Evolutionary conservation across 2,113 vertebrate species (phyloP), one percentile per base, ranked within the genome.

Genomic region (Phyllostomus hastatus): DNA sequence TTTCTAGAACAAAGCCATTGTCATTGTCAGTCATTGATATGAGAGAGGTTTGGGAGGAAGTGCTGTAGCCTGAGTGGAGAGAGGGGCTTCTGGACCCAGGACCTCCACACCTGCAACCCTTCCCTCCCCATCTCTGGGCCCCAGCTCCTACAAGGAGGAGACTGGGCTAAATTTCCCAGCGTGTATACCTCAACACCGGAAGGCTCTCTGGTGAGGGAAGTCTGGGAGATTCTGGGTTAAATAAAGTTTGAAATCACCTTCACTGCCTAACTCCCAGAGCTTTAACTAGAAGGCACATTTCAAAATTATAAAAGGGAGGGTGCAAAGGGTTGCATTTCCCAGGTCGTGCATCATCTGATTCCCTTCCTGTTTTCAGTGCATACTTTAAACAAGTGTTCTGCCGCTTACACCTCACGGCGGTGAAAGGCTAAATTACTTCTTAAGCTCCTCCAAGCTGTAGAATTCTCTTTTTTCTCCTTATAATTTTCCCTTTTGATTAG

Each of bases 261-360:
- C 57, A 82, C 73, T 75, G 19, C 1, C 22, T 75, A 73, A 35
- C 0, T 73, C 43, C 22, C 31, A 89, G 66, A 48, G 1, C 16
- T 80, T 94, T 88, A 92, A 85, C 61, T 94, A 31, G 38, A 28
- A 90, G 76, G 38, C 76, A 9, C 7, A 89, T 43, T 92, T 85
- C 69, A 59, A 90, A 92, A 43, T 81, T 73, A 69, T 35, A 78
- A 66, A 52, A 26, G 64, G 15, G 17, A 10, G 33, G 87, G 4
- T 84, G 11, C 78, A 43, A 88, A 90, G 81, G 12, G 16, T 48
- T 66, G 3, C 33, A 88, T 48, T 95, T 88, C 46, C 90, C 50
- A 48, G 90, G 41, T 11, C 69, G 19, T 31, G 57, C 19, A 46
- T 54, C 14, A 15, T 57, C 67, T 16, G 69, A 22, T 52, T 70